Evolutionary conservation across 2,113 vertebrate species (phyloP), one percentile per base, ranked within the genome.

Genomic region (Cyprinus carpio): DNA sequence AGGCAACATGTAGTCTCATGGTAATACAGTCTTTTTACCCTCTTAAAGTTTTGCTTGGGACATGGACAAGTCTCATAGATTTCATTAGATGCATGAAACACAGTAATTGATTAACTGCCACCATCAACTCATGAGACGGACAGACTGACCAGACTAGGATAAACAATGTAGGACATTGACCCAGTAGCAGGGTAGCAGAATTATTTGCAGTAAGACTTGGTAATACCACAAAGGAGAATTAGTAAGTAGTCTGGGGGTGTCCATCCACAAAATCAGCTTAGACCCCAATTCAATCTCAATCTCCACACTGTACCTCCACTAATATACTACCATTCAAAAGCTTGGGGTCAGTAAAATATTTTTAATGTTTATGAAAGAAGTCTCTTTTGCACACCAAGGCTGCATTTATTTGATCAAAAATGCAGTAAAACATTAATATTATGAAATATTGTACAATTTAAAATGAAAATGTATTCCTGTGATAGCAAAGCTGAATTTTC

Each of bases 51-150:
- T 74, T 23, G 3, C n/a, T 49, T 84, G 58, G 15, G 46, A 37
- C 54, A 37, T 8, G 29, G 43, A 74, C 51, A 51, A 25, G 29
- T 71, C 56, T 78, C 51, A 78, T 2, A 58, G n/a, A 75, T 75
- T 51, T 82, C 78, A 86, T 86, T 82, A 54, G 13, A 71, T 25
- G 64, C 72, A 80, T 72, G 71, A 81, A 84, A 78, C 74, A 31
- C 25, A 31, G 29, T 85, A 90, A 88, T 81, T 90, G 81, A 91
- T 92, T 91, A 93, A 86, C 87, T 89, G 91, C 89, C 76, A 79
- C 40, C 76, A 80, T 37, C 16, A 58, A 20, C 65, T 71, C 51
- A 29, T 85, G 84, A 80, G 62, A 90, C 92, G 91, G 93, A 85
- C 90, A 91, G 34, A 20, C 25, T 49, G n/a, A 67, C n/a, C n/a